A percentile compares a stretch with the other conserved stretches of the same genome.
These are phyloP conservation scores for Taenioides sp. DNA, from an alignment of 2,797 vertebrate genomes.

Conservation along the genomic window DNA sequence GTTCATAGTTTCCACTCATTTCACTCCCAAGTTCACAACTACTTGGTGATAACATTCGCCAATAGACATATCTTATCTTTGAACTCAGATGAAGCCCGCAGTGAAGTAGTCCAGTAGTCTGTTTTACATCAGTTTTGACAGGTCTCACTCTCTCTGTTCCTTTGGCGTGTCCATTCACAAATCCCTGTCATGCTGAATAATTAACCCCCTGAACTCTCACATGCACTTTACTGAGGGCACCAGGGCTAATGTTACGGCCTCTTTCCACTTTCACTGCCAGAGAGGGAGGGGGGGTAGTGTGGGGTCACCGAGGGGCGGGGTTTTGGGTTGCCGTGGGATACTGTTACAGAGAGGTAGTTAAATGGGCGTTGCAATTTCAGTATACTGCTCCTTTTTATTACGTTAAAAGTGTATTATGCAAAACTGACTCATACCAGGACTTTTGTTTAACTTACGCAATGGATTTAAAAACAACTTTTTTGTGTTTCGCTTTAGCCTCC, in stretches of 20 bases:
- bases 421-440: too few relatives aligned
- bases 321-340: constrained; percentile 73
- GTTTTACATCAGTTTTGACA: not conserved
- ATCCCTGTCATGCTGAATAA: constrained; percentile 69
- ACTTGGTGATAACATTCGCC: not conserved
- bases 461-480: not conserved
- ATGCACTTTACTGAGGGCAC: constrained; percentile 53
- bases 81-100: not conserved
- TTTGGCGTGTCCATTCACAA: constrained; percentile 46
- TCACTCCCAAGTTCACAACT: not conserved
- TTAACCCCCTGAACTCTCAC: constrained; percentile 69
- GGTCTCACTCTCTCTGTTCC: not conserved
- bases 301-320: constrained; percentile 43
- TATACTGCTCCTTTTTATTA: constrained; percentile 43
- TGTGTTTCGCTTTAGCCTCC: not conserved
- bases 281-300: constrained; percentile 29
- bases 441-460: not conserved
- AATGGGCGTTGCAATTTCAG: constrained; percentile 64
- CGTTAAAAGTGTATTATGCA: constrained; percentile 4
- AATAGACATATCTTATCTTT: not conserved
- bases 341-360: constrained; percentile 70
- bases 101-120: not conserved
- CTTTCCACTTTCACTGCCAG: constrained; percentile 55
- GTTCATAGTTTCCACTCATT: not conserved
- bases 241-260: constrained; percentile 71